phyloP scores from a whole-genome alignment of 2,888 invertebrate species.

The Ichneumoninae sp. region DNA sequence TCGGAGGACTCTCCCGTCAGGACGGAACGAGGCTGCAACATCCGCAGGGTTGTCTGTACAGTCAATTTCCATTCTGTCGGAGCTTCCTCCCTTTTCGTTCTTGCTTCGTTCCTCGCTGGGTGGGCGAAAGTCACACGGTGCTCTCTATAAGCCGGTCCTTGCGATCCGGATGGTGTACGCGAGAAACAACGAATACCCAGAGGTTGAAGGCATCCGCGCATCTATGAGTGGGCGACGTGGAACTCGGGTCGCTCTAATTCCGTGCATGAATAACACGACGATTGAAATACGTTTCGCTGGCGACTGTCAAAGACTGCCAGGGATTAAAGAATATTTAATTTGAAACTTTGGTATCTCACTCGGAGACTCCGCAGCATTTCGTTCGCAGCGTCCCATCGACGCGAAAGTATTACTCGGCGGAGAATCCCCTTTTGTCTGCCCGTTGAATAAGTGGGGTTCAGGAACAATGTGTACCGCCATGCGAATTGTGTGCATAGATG shows the following conservation, averaged over 20 bases:
- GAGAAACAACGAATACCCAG: neutral
- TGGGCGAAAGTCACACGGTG: conserved; percentile 2
- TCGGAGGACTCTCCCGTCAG: conserved; percentile 39
- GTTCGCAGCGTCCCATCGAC: neutral
- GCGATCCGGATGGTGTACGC: conserved; percentile 17
- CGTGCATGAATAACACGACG: neutral
- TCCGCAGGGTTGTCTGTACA: neutral
- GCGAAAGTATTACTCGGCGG: neutral
- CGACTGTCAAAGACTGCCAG: neutral
- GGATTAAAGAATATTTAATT: conserved; percentile 16
- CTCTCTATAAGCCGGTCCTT: neutral
- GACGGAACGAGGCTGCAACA: conserved; percentile 18
- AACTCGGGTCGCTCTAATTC: conserved; percentile 16
- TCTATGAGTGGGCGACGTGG: conserved; percentile 5
- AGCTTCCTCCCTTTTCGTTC: conserved; percentile 11
- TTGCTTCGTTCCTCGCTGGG: neutral
- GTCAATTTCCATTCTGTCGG: conserved; percentile 4
- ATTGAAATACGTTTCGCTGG: conserved; percentile 4
- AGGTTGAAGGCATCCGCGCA: conserved; percentile 2
- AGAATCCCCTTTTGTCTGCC: conserved; percentile 2
- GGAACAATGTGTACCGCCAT: conserved; percentile 34
- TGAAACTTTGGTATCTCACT: neutral
- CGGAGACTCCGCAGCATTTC: neutral
- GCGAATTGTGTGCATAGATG: conserved; percentile 27
- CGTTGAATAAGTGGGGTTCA: conserved; percentile 18